phyloP scores from a whole-genome alignment of 2,797 vertebrate genomes.

The Aldrovandia affinis region DNA sequence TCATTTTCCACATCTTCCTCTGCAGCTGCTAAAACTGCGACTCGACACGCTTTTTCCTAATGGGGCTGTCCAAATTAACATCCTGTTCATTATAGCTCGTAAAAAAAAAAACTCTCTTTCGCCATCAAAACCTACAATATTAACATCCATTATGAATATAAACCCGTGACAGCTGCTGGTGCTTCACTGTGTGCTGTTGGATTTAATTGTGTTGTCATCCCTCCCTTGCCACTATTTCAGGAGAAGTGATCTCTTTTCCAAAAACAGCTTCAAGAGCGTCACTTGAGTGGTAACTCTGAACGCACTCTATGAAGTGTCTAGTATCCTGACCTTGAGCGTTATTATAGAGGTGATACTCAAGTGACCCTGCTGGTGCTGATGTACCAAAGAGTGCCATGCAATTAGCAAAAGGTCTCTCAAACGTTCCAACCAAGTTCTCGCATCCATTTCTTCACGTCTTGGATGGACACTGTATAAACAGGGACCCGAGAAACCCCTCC shows the following conservation, averaged over 20 bases:
- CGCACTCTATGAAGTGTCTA: neutral
- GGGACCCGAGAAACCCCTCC: neutral
- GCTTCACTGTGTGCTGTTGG: neutral
- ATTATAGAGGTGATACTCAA: neutral
- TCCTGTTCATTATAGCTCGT: neutral
- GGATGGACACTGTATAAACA: neutral
- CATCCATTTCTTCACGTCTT: neutral
- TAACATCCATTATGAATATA: neutral
- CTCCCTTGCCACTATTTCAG: neutral
- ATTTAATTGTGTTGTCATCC: neutral
- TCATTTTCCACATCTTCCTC: neutral
- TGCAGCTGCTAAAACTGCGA: neutral
- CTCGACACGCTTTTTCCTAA: neutral
- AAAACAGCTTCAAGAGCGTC: neutral
- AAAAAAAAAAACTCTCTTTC: neutral
- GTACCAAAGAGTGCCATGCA: neutral
- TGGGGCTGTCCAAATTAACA: neutral
- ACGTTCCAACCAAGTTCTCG: neutral
- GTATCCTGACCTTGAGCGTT: neutral
- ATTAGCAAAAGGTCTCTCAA: neutral
- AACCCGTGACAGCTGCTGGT: neutral
- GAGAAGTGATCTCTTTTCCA: neutral
- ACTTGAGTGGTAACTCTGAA: neutral
- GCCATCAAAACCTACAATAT: neutral
- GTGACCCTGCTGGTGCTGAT: neutral